These are phyloP conservation scores for Zaprionus taronus DNA, from an alignment of 1,140 invertebrate species.

Conservation along the genomic window DNA sequence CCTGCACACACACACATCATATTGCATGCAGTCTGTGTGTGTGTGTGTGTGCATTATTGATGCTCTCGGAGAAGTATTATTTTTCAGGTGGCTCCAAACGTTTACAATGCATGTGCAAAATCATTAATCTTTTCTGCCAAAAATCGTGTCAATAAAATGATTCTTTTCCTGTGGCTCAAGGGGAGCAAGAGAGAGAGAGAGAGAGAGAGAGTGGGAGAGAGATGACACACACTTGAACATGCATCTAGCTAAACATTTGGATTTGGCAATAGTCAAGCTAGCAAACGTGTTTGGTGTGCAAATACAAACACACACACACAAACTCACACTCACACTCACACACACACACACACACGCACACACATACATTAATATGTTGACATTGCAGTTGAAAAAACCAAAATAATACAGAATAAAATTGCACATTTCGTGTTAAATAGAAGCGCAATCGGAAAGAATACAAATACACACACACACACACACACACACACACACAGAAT, in stretches of 20 bases:
- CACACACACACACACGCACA: not conserved
- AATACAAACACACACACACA: not conserved
- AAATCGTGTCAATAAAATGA: conserved; percentile 11
- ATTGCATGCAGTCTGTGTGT: not conserved
- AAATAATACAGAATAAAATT: conserved; percentile 2
- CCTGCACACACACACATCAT: not conserved
- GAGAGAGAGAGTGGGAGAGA: not conserved
- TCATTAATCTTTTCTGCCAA: conserved; percentile 6
- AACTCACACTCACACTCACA: not conserved
- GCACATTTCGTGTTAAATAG: conserved; percentile 7
- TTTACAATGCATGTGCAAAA: conserved; percentile 4
- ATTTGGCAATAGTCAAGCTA: conserved; percentile 5
- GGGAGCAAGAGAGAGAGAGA: not conserved
- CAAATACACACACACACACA: not conserved
- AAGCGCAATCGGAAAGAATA: not conserved
- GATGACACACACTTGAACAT: not conserved
- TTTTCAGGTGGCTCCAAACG: not conserved
- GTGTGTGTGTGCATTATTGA: not conserved
- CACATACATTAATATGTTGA: not conserved
- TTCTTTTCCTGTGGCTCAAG: not conserved
- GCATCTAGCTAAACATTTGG: conserved; percentile 1
- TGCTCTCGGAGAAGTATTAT: not conserved
- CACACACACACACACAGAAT: not conserved
- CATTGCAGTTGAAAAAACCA: not conserved
- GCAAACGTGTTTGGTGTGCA: conserved; percentile 5